Evolutionary conservation across 1,140 invertebrate species (phyloP), one percentile per base, ranked within the genome.

Genomic region (Daktulosphaira vitifoliae): DNA sequence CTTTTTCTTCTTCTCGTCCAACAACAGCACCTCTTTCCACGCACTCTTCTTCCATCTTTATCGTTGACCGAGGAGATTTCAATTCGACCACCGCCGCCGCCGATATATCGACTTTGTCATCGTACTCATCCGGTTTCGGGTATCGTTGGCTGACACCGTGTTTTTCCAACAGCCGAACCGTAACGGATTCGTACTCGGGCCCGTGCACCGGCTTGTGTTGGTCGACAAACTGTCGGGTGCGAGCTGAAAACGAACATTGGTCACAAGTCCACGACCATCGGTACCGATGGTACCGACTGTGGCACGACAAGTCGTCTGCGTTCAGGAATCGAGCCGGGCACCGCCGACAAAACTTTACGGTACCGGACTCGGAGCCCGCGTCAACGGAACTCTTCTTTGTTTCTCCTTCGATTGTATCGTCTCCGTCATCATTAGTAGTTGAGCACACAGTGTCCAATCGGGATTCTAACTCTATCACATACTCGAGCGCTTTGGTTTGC

Each of bases 121-220:
- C 29, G 29, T 5, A 33, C 29, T 11, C 5, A 11, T 11, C 29
- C 4, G 86, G 86, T 44, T 81, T 80, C 38, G 80, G 80, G 71
- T 84, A 79, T 33, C 81, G 74, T 1, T 80, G 72, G 67, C 85
- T 82, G 42, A 80, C 78, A 15, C 78, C 78, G 68, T 88, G 84
- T 33, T 42, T 39, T 23, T 80, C 78, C 59, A 86, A 78, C 25
- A 92, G 74, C 67, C 82, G 79, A 71, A 82, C 83, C 2, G 87
- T 89, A 70, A 86, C 82, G 46, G 87, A 82, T 74, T 90, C 83
- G 74, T 93, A 93, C 69, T 90, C 87, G 6, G 82, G 78, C 4
- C 85, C 83, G 73, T 94, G 91, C 0, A 92, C 88, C 69, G 83
- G 82, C 3, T 80, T 76, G 74, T 93, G 90, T 4, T 83, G 79